A percentile compares a stretch with the other conserved stretches of the same genome.
Conservation (phyloP, 2,113 vertebrate genomes). For the Neoarius graeffei region DNA sequence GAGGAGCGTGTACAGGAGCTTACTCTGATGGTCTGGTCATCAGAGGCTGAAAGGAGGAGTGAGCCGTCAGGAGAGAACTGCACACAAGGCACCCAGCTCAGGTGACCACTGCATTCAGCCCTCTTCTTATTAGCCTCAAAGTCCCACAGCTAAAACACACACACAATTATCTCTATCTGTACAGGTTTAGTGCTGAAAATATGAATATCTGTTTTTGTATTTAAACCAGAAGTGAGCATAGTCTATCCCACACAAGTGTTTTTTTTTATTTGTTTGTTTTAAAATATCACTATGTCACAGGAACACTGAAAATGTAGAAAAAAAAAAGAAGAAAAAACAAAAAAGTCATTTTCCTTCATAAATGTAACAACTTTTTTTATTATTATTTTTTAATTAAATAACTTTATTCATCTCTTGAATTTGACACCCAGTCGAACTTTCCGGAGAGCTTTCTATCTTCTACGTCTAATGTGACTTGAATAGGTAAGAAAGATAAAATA, state of each 20-base stretch:
- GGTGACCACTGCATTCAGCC: slow-evolving; percentile 90
- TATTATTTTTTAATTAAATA: no score
- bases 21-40: slow-evolving; percentile 93
- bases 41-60: slow-evolving; percentile 90
- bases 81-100: slow-evolving; percentile 92
- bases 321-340: no score
- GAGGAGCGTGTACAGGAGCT: slow-evolving; percentile 18
- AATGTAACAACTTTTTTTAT: no score
- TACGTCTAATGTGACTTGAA: no score
- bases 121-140: slow-evolving; percentile 82
- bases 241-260: background rate
- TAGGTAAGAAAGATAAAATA: no score
- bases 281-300: no score
- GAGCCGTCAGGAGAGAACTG: slow-evolving; percentile 89
- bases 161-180: background rate
- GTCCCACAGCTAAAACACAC: slow-evolving; percentile 84
- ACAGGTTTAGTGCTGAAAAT: background rate
- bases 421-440: no score
- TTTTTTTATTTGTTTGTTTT: no score
- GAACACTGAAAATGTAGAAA: no score
- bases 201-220: background rate
- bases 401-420: no score
- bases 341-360: no score
- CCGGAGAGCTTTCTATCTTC: no score
- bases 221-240: background rate